Base-by-base conservation (phyloP, 2,113 vertebrate species). In the Talpa occidentalis region DNA sequence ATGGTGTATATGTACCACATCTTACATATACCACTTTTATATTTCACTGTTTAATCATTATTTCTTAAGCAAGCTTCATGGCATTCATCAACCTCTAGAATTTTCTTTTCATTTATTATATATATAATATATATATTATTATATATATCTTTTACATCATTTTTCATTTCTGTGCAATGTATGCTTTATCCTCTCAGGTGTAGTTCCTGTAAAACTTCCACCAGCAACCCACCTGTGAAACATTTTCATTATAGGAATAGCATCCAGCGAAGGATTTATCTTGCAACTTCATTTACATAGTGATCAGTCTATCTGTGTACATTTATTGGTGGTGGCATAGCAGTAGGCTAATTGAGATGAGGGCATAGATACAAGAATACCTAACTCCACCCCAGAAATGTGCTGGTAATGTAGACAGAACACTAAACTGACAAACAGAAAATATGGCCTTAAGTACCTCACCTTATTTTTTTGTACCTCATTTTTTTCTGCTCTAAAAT, bases 401-500 rank as follows among this genome's bases (percentile, higher is more conserved):
- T 21, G 21, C 32, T 37, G 47, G 22, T 80, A 35, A 42, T 66
- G 1, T 19, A 9, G 30, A 60, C 80, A 66, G 24, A 60, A 37
- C 6, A 47, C 11, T 21, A 24, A n/a, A 14, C 32, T 78, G 70
- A 89, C 26, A 54, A 80, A 62, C 0, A 86, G 64, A 16, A 78
- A 42, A 60, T 24, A 9, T 0, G 0, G 19, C 3, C 49, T 66
- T 47, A 44, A 30, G 35, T 16, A 14, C 0, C 30, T 83, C 24
- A 80, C 22, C n/a, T 84, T 30, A 44, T 19, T 11, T 66, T 81
- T 77, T 70, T 24, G 10, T 56, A 28, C 22, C 49, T 64, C 59
- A 42, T 5, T 37, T 52, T 60, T 62, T 69, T 56, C 26, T 35
- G 11, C 44, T 84, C 86, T 82, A 64, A 89, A 90, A 79, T 37